Conservation (phyloP, 2,113 vertebrate genomes). For the Notothenia coriiceps region DNA sequence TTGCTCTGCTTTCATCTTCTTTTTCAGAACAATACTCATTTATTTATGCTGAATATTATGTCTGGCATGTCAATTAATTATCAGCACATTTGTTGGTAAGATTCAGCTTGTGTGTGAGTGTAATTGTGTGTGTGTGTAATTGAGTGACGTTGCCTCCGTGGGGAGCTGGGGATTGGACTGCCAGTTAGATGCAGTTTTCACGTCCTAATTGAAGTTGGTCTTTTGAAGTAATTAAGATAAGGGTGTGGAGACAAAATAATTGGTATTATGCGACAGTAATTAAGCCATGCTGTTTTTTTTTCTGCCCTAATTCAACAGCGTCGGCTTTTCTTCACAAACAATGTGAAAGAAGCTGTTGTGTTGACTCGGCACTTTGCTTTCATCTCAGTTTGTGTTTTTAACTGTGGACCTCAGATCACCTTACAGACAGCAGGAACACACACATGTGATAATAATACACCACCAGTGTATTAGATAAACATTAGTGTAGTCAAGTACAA, state of each 20-base stretch:
- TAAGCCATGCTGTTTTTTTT: constrained; percentile 73
- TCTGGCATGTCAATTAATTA: constrained; percentile 78
- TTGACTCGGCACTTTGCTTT: constrained; percentile 73
- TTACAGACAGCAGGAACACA: constrained; percentile 49
- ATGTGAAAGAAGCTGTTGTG: constrained; percentile 63
- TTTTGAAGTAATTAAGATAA: constrained; percentile 87
- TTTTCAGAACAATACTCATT: constrained; percentile 75
- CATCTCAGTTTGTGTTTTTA: constrained; percentile 57
- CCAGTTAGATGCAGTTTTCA: constrained; percentile 77
- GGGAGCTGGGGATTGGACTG: constrained; percentile 72
- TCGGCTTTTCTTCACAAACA: constrained; percentile 80
- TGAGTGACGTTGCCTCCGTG: constrained; percentile 71
- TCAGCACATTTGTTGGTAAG: constrained; percentile 76
- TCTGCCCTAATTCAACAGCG: constrained; percentile 62
- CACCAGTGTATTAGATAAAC: no score
- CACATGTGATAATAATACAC: background rate
- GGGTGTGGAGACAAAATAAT: constrained; percentile 84
- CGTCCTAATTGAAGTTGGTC: constrained; percentile 85
- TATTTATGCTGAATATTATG: constrained; percentile 76
- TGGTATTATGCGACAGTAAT: constrained; percentile 86
- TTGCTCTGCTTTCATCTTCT: constrained; percentile 66
- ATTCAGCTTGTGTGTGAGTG: constrained; percentile 55
- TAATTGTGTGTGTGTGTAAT: constrained; percentile 26
- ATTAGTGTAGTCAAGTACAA: background rate
- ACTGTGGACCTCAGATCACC: constrained; percentile 59